Percentiles rank a stretch among this genome's conserved stretches.
Conservation (phyloP, 2,888 invertebrate genomes). For the Drosophila colorata region DNA sequence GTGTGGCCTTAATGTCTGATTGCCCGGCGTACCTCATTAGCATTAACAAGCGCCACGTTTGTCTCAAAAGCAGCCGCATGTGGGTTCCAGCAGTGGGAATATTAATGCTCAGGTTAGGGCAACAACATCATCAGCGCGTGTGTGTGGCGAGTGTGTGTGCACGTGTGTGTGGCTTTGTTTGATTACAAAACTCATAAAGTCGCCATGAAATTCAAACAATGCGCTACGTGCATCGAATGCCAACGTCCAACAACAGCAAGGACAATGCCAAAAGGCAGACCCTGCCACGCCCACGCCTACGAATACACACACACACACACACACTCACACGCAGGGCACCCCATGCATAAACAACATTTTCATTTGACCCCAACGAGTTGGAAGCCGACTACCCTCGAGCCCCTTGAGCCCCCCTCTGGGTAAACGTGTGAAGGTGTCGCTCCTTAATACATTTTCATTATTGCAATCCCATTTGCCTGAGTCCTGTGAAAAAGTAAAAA, state of each 20-base stretch:
- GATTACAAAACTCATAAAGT: conserved; percentile 81
- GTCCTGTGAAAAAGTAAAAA: conserved; percentile 27
- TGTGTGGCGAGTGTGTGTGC: conserved; percentile 20
- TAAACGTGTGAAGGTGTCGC: conserved; percentile 58
- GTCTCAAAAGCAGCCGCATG: conserved; percentile 59
- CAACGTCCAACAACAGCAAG: conserved; percentile 36
- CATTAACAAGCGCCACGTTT: conserved; percentile 61
- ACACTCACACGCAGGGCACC: conserved; percentile 29
- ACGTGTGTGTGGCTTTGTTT: conserved; percentile 56
- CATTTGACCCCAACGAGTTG: conserved; percentile 74
- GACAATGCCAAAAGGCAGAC: conserved; percentile 30
- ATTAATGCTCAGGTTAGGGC: conserved; percentile 58
- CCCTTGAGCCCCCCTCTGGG: conserved; percentile 1
- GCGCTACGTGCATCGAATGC: conserved; percentile 76
- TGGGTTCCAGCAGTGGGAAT: conserved; percentile 14
- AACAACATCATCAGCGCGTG: conserved; percentile 30
- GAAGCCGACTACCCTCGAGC: conserved; percentile 24
- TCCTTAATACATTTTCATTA: conserved; percentile 76
- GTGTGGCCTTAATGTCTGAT: conserved; percentile 42
- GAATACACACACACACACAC: conserved; percentile 17
- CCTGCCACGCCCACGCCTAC: conserved; percentile 3
- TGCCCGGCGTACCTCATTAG: conserved; percentile 61
- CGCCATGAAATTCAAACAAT: conserved; percentile 82
- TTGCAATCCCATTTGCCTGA: conserved; percentile 63
- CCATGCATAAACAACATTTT: conserved; percentile 71